phyloP scores from a whole-genome alignment of 2,888 invertebrate species.

The Sinopyrophorus schimmeli region DNA sequence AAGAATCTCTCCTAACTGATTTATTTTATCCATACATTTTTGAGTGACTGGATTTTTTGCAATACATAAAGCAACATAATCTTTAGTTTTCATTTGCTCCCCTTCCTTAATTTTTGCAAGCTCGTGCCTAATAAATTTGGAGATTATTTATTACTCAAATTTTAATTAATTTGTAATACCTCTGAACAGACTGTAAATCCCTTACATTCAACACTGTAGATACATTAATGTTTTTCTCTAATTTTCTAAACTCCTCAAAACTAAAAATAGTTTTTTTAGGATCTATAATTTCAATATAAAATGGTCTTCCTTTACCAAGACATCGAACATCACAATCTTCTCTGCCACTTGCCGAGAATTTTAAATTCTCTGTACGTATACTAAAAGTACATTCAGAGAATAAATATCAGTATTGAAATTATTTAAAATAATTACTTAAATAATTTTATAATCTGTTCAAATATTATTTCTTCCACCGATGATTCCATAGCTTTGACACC shows the following conservation, averaged over 20 bases:
- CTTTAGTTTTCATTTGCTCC: slow-evolving; percentile 86
- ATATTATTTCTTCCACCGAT: slow-evolving; percentile 91
- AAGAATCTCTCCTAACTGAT: slow-evolving; percentile 55
- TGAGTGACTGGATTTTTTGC: slow-evolving; percentile 54
- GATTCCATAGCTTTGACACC: slow-evolving; percentile 78
- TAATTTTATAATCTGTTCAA: slow-evolving; percentile 64
- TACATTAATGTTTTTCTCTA: slow-evolving; percentile 65
- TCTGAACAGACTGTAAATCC: slow-evolving; percentile 67
- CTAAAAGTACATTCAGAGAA: slow-evolving; percentile 49
- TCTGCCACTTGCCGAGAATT: slow-evolving; percentile 89
- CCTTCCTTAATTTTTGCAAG: slow-evolving; percentile 76
- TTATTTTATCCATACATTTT: slow-evolving; percentile 59
- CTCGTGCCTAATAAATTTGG: slow-evolving; percentile 51
- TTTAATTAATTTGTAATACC: slow-evolving; percentile 47
- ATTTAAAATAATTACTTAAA: slow-evolving; percentile 60
- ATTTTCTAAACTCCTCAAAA: slow-evolving; percentile 56
- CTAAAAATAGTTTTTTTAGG: slow-evolving; percentile 62
- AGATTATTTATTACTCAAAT: background rate
- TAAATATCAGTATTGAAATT: slow-evolving; percentile 8
- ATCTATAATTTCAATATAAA: slow-evolving; percentile 82
- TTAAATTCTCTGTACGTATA: slow-evolving; percentile 48
- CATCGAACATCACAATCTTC: slow-evolving; percentile 98
- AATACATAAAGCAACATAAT: slow-evolving; percentile 79
- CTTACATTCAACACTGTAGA: slow-evolving; percentile 61
- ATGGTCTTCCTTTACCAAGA: slow-evolving; percentile 89